Base-by-base conservation (phyloP, 2,888 invertebrate genomes). In the Drosophila mimica region DNA sequence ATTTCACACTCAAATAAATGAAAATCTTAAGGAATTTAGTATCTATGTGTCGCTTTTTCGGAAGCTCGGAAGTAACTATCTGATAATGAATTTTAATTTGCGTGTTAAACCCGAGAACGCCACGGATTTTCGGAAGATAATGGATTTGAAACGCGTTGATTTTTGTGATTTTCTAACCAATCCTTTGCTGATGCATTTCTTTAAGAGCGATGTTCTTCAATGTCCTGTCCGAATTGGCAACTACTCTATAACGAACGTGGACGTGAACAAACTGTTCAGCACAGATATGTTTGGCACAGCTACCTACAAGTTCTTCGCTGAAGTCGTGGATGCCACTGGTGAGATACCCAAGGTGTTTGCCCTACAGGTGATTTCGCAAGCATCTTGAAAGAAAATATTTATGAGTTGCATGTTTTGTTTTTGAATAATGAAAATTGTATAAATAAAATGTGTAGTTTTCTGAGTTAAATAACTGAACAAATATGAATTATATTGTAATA, bases 311-410 rank as follows among this genome's bases (percentile, higher is more conserved):
- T 81, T 81, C 52, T 87, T 70, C 38, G 49, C 68, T 5, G 86
- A 87, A 58, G 61, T 90, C 13, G 72, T 83, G 20, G 83, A 87
- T 57, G 69, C 58, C 17, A 83, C 73, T 0, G 73, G 81, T 0
- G 86, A 87, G 34, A 56, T 73, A 48, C 76, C 89, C 48, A 87
- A 87, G 64, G 60, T 87, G 30, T 88, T 87, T 31, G 73, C 90
- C 28, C 11, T 87, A 63, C 90, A 90, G 70, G 74, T 87, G 65
- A 83, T 57, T 52, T 63, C 83, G 20, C 57, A 59, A 46, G 43
- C 88, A 38, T 59, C 0, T 28, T 49, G 28, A 49, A 28, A 1
- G 9, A 5, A 49, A 9, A 9, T 9, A 3, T 17, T 25, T 13
- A 48, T n/a, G n/a, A n/a, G n/a, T n/a, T n/a, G n/a, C n/a, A n/a